phyloP scores from a whole-genome alignment of 1,140 invertebrate genomes.

The Aphaenogaster ashmeadi region DNA sequence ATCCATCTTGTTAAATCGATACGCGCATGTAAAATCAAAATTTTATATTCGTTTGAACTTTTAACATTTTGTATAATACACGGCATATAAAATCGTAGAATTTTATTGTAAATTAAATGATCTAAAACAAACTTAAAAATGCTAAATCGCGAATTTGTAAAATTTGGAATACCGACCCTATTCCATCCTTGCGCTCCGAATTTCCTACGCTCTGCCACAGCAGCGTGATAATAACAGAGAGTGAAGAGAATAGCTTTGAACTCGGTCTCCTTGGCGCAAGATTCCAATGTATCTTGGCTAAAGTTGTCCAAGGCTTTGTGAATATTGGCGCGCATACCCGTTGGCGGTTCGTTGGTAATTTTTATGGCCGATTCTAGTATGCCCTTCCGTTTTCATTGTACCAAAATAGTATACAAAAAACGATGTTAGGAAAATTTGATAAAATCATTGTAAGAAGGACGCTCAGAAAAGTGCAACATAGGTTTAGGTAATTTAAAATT shows the following conservation, averaged over 20 bases:
- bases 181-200: conserved; percentile 99
- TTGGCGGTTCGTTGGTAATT: conserved; percentile 98
- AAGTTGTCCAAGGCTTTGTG: conserved; percentile 98
- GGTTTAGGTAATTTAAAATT: background rate
- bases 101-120: background rate
- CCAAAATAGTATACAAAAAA: background rate
- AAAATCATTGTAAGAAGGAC: too few species aligned
- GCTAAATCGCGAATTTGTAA: background rate
- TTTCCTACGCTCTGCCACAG: conserved; percentile 96
- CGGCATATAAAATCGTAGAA: background rate
- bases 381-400: conserved; percentile 88
- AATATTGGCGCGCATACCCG: conserved; percentile 97
- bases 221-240: conserved; percentile 98
- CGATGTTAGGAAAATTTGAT: background rate
- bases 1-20: background rate
- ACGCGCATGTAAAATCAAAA: background rate
- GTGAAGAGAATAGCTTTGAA: conserved; percentile 97
- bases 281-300: conserved; percentile 96
- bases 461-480: background rate
- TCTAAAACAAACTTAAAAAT: background rate
- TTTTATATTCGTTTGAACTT: background rate
- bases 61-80: background rate
- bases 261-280: conserved; percentile 97
- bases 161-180: conserved; percentile 84
- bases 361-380: conserved; percentile 98